Evolutionary conservation across 1,140 invertebrate genomes (phyloP), one percentile per base, ranked within the genome.

Genomic region (Piezodorus guildinii): DNA sequence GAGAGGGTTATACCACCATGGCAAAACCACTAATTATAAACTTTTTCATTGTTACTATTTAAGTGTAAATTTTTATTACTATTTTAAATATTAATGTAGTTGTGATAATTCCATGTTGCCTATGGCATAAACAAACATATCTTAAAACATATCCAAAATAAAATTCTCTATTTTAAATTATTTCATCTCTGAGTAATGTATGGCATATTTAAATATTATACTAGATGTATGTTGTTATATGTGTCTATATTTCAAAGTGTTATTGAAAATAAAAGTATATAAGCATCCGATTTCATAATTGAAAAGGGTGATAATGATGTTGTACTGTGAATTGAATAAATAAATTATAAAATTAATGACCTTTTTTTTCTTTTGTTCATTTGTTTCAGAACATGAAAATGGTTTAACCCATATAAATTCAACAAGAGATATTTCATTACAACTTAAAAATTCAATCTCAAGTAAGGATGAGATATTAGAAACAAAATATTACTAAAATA

Each of bases 161-260:
- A 44, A 61, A 46, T 61, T 61, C 43, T 61, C 39, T 61, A 61
- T 61, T 61, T 61, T 61, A 61, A 46, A 56, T 25, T 56, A 56
- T 56, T 56, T 56, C 52, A 23, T 56, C 52, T 56, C 23, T 56
- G 60, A 44, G 60, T 43, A 45, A 19, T 61, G 21, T 61, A 34
- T 39, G 27, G 58, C 30, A 46, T 56, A 56, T 27, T 15, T 56
- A 45, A 45, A 61, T 45, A 45, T 61, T 44, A 61, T 61, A 45
- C 17, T 61, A 61, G 60, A 23, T 61, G 43, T 60, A 60, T 60
- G 60, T 61, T 61, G 60, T 61, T 61, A 56, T 56, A 56, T 56
- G 52, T 56, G 52, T 56, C 52, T 56, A 56, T 56, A 56, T 25
- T 56, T 56, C 17, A 56, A 56, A 21, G 23, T 56, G 52, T 56